phyloP scores from a whole-genome alignment of 2,113 vertebrate genomes.

The Hymenochirus boettgeri region DNA sequence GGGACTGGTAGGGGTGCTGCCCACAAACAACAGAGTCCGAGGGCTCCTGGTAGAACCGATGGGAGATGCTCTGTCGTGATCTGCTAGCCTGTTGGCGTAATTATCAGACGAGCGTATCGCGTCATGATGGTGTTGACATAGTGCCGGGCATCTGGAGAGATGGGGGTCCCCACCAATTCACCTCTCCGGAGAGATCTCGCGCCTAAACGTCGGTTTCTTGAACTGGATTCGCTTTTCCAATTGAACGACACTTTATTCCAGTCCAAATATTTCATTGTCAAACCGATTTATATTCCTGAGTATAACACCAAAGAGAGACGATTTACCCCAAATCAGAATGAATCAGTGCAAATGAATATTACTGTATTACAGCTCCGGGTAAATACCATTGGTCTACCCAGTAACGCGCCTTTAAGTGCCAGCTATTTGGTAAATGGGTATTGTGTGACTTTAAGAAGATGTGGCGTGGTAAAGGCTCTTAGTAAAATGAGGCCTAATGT shows the following conservation, averaged over 20 bases:
- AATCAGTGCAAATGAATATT: too few species aligned
- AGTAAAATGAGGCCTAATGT: too few species aligned
- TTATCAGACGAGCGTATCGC: slow-evolving; percentile 65
- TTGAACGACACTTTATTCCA: slow-evolving; percentile 9
- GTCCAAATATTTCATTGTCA: slow-evolving; percentile 45
- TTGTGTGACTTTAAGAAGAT: too few species aligned
- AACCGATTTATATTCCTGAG: not conserved
- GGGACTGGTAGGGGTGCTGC: slow-evolving; percentile 30
- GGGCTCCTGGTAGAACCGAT: slow-evolving; percentile 22
- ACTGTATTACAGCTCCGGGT: too few species aligned
- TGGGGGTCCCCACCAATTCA: slow-evolving; percentile 32
- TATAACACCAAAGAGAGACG: too few species aligned
- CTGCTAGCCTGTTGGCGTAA: slow-evolving; percentile 15
- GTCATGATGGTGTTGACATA: not conserved
- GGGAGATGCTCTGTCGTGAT: slow-evolving; percentile 42
- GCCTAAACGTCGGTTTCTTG: slow-evolving; percentile 61
- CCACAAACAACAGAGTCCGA: slow-evolving; percentile 17
- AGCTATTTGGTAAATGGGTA: too few species aligned
- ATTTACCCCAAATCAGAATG: too few species aligned
- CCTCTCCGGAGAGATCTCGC: slow-evolving; percentile 62
- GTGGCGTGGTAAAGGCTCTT: too few species aligned
- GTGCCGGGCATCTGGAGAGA: slow-evolving; percentile 28
- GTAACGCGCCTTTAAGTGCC: too few species aligned
- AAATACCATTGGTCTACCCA: too few species aligned
- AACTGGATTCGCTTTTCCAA: slow-evolving; percentile 46